Conservation (phyloP, 2,797 vertebrate genomes). For the Enteromius afrohamiltoni region DNA sequence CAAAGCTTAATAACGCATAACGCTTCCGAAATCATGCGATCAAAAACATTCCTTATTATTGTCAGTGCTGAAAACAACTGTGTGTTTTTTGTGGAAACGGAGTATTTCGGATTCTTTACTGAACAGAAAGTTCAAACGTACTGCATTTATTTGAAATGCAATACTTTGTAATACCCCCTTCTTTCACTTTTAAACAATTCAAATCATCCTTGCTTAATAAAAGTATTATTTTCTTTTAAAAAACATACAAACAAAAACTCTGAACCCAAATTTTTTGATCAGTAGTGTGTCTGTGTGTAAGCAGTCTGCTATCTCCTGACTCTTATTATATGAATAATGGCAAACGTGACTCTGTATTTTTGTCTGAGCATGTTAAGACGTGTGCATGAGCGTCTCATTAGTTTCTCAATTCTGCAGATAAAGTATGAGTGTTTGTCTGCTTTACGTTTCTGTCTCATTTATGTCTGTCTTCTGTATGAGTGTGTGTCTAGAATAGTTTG, state of each 20-base stretch:
- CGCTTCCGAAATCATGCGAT: neutral
- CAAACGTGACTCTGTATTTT: neutral
- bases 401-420: neutral
- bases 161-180: neutral
- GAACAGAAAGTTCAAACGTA: neutral
- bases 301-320: neutral
- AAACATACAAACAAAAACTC: neutral
- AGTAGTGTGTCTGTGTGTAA: neutral
- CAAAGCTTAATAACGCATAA: neutral
- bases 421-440: conserved; percentile 24
- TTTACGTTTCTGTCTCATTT: neutral
- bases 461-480: neutral
- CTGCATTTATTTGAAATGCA: neutral
- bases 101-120: neutral
- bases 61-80: neutral
- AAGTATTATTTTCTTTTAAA: neutral
- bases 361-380: neutral
- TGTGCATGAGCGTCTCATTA: neutral
- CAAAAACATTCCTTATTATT: neutral
- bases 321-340: conserved; percentile 10
- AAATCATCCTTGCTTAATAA: neutral
- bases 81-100: neutral
- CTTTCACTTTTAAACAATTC: neutral
- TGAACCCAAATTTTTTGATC: neutral
- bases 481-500: conserved; percentile 12